These are phyloP conservation scores for Hippocampus mohnikei DNA, from an alignment of 2,113 vertebrate species.

Conservation along the genomic window DNA sequence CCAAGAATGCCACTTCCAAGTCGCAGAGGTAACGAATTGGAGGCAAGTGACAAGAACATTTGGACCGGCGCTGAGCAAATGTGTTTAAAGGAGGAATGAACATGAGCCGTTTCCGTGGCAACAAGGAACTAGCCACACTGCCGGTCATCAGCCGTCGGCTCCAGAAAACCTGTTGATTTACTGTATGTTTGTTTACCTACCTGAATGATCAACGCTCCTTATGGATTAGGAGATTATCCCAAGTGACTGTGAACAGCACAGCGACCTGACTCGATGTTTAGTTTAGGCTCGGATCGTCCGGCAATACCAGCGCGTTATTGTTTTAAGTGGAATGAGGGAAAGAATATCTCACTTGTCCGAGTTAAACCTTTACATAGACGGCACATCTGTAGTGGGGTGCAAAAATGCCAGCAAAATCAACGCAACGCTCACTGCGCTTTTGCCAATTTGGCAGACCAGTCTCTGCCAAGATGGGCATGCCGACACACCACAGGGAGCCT, in stretches of 20 bases:
- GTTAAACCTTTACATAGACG: background rate
- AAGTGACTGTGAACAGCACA: background rate
- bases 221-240: background rate
- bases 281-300: background rate
- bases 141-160: background rate
- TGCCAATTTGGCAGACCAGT: no score
- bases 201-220: conserved; percentile 6
- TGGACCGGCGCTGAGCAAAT: conserved; percentile 2
- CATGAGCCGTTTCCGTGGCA: conserved; percentile 30
- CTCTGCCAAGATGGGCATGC: no score
- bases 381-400: no score
- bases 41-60: background rate
- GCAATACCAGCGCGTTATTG: background rate
- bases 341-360: background rate
- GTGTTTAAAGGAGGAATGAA: background rate
- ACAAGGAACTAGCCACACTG: conserved; percentile 4
- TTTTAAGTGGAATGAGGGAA: background rate
- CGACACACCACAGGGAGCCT: no score
- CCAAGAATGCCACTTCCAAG: conserved; percentile 9
- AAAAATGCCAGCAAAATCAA: no score
- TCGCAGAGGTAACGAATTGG: background rate
- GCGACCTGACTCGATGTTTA: background rate
- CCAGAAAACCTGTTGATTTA: background rate
- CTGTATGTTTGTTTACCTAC: background rate
- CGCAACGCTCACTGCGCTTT: no score